These are phyloP conservation scores for Albula glossodonta DNA, from an alignment of 2,113 vertebrate species.

Conservation along the genomic window DNA sequence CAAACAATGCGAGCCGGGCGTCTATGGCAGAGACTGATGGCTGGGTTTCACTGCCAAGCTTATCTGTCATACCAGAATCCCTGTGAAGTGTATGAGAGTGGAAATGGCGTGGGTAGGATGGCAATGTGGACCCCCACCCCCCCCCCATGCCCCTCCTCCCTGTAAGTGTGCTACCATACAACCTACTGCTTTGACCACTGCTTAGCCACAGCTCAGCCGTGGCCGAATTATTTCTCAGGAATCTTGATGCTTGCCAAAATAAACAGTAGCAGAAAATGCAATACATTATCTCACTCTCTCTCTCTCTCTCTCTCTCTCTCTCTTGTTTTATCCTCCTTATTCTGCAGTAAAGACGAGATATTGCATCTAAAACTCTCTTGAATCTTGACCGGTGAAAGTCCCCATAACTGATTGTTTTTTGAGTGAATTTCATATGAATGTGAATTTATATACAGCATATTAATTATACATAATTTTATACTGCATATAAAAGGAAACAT, in stretches of 20 bases:
- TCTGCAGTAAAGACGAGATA: background rate
- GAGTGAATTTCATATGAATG: no score
- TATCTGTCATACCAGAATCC: background rate
- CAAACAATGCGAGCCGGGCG: background rate
- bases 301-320: background rate
- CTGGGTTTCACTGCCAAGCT: background rate
- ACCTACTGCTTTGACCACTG: background rate
- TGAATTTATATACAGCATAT: no score
- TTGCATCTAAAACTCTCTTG: no score
- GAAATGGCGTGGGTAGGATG: background rate
- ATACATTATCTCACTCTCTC: background rate
- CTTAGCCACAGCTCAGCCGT: background rate
- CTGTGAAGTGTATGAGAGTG: background rate
- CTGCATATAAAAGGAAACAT: background rate
- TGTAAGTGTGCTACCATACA: background rate
- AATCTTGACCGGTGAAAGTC: no score
- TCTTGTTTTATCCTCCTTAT: background rate
- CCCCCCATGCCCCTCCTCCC: background rate
- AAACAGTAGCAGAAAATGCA: background rate
- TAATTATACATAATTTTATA: background rate
- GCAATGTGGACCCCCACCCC: background rate
- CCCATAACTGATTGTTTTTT: no score
- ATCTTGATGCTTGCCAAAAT: background rate
- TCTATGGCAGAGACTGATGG: background rate
- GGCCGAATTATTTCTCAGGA: background rate